A percentile compares a stretch with the other conserved stretches of the same genome.
phyloP scores from a whole-genome alignment of 2,888 invertebrate genomes.

The Lasioglossum calceatum region DNA sequence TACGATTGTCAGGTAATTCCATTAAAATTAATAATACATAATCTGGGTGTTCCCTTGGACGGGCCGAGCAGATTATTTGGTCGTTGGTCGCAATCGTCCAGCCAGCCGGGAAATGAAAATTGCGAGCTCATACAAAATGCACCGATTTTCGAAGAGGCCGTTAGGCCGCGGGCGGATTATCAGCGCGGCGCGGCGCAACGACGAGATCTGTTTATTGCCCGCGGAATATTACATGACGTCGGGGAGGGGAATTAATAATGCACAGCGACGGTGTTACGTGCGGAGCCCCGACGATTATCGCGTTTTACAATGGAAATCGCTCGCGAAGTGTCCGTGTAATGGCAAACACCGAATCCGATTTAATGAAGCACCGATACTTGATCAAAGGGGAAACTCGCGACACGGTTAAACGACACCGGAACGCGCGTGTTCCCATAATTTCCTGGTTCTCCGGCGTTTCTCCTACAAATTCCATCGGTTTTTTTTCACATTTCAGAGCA shows the following conservation, averaged over 20 bases:
- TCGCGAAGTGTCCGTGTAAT: slow-evolving; percentile 55
- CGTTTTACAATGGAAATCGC: slow-evolving; percentile 69
- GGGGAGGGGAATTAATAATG: slow-evolving; percentile 68
- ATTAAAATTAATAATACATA: slow-evolving; percentile 69
- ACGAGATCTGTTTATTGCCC: slow-evolving; percentile 67
- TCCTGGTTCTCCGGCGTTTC: not conserved
- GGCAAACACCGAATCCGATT: slow-evolving; percentile 63
- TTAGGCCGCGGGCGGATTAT: slow-evolving; percentile 51
- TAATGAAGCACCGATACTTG: slow-evolving; percentile 51
- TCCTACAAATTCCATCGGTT: not conserved
- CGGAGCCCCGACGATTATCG: slow-evolving; percentile 62
- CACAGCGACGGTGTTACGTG: slow-evolving; percentile 50
- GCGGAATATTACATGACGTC: slow-evolving; percentile 67
- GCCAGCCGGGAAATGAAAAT: slow-evolving; percentile 50
- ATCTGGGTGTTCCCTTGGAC: slow-evolving; percentile 52
- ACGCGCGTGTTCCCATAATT: slow-evolving; percentile 7
- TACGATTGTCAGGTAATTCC: slow-evolving; percentile 50
- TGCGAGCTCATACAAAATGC: slow-evolving; percentile 51
- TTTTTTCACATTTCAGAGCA: not conserved
- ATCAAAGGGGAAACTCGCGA: slow-evolving; percentile 31
- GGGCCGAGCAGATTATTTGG: slow-evolving; percentile 53
- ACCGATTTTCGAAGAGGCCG: slow-evolving; percentile 57
- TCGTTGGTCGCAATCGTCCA: slow-evolving; percentile 16
- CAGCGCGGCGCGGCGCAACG: not conserved
- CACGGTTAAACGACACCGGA: slow-evolving; percentile 23